These are phyloP conservation scores for Cheilosia grossa DNA, from an alignment of 2,888 invertebrate genomes.

Conservation along the genomic window DNA sequence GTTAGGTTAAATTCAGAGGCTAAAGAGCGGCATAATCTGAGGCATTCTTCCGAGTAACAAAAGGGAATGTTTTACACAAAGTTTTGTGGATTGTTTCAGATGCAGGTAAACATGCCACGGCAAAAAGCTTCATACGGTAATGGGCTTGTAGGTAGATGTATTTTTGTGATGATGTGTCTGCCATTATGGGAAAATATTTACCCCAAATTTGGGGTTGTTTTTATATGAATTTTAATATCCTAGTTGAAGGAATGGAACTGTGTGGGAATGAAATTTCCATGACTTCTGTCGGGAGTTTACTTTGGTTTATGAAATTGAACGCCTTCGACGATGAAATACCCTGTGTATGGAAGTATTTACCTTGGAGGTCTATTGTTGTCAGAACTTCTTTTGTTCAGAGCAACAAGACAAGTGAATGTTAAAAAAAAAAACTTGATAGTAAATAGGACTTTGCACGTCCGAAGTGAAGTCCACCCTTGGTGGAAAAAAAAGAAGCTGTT, in stretches of 20 bases:
- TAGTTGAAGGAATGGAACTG: not conserved
- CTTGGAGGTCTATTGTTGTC: too few relatives aligned
- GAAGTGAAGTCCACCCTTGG: too few relatives aligned
- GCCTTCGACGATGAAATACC: too few relatives aligned
- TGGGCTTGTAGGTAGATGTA: constrained; percentile 9
- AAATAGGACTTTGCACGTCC: too few relatives aligned
- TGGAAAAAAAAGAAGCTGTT: too few relatives aligned
- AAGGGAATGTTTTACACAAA: constrained; percentile 25
- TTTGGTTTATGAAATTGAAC: too few relatives aligned
- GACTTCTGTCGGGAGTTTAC: too few relatives aligned
- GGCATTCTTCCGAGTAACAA: constrained; percentile 34
- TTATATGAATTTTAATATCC: constrained; percentile 1
- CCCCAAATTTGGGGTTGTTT: not conserved
- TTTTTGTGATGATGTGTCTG: constrained; percentile 6
- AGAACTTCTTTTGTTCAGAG: too few relatives aligned
- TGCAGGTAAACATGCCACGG: not conserved
- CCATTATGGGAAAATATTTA: constrained; percentile 34
- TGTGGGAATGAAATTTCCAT: too few relatives aligned
- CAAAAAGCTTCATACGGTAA: not conserved
- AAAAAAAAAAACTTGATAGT: too few relatives aligned
- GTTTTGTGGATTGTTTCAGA: constrained; percentile 30
- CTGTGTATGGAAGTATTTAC: too few relatives aligned
- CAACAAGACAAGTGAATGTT: too few relatives aligned
- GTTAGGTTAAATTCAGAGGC: constrained; percentile 9
- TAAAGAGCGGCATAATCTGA: constrained; percentile 34